Percentiles rank a stretch among this genome's conserved stretches.
phyloP scores from a whole-genome alignment of 2,113 vertebrate genomes.

The Typhlomys cinereus region DNA sequence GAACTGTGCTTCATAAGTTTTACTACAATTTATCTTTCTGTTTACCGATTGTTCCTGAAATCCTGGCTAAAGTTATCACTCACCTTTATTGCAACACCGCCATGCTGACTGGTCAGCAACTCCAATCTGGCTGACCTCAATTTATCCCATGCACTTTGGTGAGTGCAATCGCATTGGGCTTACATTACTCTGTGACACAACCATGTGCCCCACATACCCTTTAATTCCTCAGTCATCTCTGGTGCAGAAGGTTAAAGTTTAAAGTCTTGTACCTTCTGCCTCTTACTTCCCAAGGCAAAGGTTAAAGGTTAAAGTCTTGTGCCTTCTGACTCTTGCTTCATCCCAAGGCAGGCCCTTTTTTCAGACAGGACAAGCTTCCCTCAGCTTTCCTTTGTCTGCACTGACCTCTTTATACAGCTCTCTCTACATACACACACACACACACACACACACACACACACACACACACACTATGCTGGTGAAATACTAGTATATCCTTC shows the following conservation, averaged over 20 bases:
- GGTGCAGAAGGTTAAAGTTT: not conserved
- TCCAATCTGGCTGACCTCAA: not conserved
- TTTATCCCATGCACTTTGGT: not conserved
- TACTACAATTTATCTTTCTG: constrained; percentile 13
- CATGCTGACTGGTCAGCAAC: not conserved
- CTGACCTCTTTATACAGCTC: not conserved
- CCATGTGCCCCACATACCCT: too few relatives aligned
- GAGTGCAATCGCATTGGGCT: not conserved
- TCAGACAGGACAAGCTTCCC: not conserved
- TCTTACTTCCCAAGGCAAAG: not conserved
- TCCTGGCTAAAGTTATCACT: not conserved
- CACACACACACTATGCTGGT: too few relatives aligned
- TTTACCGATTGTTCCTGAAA: not conserved
- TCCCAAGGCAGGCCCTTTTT: not conserved
- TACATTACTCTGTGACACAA: not conserved
- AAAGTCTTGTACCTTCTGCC: not conserved
- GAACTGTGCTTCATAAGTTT: not conserved
- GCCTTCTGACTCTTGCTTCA: not conserved
- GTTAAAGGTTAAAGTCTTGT: not conserved
- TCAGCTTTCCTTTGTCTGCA: not conserved
- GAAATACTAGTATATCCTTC: not conserved
- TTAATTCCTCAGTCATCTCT: not conserved
- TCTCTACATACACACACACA: too few relatives aligned
- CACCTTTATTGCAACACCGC: not conserved
- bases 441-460: too few relatives aligned